A percentile compares a stretch with the other conserved stretches of the same genome.
These are phyloP conservation scores for Bos javanicus DNA, from an alignment of 2,113 vertebrate genomes.

Conservation along the genomic window DNA sequence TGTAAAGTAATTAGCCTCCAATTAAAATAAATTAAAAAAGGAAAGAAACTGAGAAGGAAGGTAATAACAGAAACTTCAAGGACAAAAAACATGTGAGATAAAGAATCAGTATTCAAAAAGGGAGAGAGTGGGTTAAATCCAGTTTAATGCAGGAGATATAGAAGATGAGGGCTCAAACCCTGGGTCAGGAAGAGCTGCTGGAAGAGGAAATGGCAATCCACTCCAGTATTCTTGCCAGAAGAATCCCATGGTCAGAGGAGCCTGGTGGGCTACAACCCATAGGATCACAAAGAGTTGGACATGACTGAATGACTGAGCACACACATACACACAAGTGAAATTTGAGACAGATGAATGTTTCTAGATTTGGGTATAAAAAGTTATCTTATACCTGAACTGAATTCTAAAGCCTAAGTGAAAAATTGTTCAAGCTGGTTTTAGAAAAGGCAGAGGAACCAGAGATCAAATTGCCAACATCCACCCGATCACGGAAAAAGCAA, in stretches of 20 bases:
- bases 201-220: neutral
- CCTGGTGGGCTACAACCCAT: neutral
- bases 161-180: neutral
- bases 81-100: neutral
- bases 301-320: neutral
- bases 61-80: neutral
- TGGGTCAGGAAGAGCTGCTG: neutral
- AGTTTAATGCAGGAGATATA: neutral
- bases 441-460: no score
- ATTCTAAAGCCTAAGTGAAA: neutral
- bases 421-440: neutral
- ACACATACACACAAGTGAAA: neutral
- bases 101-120: neutral
- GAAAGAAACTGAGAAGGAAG: neutral
- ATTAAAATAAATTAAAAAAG: neutral
- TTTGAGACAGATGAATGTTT: neutral
- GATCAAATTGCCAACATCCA: no score
- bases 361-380: neutral
- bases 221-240: neutral
- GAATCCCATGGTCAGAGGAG: neutral
- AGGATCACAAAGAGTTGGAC: neutral
- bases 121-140: neutral
- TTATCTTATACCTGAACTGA: neutral
- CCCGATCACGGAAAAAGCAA: no score
- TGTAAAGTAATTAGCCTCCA: neutral